Conservation (phyloP, 2,797 vertebrate species). For the Pelochelys cantorii region DNA sequence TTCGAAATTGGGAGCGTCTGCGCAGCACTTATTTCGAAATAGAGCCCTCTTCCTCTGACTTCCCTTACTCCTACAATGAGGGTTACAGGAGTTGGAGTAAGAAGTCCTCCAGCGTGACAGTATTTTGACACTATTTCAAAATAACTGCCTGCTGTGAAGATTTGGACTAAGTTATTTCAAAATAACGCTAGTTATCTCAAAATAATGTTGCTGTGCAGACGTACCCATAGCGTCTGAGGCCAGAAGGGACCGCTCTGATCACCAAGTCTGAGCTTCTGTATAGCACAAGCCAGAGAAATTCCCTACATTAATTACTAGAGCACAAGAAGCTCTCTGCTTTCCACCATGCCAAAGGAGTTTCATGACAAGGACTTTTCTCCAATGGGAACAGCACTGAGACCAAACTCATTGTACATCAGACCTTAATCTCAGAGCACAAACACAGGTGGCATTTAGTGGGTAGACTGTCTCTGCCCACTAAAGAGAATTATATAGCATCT, state of each 20-base stretch:
- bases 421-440: not conserved
- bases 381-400: not conserved
- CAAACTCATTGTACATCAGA: not conserved
- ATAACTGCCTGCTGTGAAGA: too few species aligned
- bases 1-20: too few species aligned
- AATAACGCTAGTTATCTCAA: too few species aligned
- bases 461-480: not conserved
- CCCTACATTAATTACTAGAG: not conserved
- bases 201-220: too few species aligned
- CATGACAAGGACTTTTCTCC: not conserved
- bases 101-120: too few species aligned
- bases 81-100: too few species aligned
- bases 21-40: too few species aligned
- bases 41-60: too few species aligned
- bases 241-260: not conserved
- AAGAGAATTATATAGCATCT: not conserved
- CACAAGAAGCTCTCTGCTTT: not conserved
- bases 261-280: not conserved
- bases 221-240: not conserved
- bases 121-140: too few species aligned
- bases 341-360: not conserved
- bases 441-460: not conserved
- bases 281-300: not conserved
- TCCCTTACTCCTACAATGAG: too few species aligned
- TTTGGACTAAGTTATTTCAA: too few species aligned